A percentile compares a stretch with the other conserved stretches of the same genome.
phyloP scores from a whole-genome alignment of 1,140 invertebrate genomes.

The Acarapis woodi region DNA sequence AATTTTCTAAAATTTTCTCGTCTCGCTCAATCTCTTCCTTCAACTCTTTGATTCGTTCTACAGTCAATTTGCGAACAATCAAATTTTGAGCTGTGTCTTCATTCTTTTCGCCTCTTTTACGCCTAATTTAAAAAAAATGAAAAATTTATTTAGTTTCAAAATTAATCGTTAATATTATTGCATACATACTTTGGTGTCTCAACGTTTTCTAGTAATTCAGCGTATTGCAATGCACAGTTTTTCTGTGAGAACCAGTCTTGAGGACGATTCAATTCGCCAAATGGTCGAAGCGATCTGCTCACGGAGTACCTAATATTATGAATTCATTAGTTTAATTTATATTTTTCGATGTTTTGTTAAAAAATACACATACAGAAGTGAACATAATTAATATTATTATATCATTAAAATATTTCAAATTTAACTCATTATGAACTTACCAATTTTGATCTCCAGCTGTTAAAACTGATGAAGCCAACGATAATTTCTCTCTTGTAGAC shows the following conservation, averaged over 20 bases:
- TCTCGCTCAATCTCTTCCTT: slow-evolving; percentile 36
- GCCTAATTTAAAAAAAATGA: slow-evolving; percentile 12
- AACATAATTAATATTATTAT: too few relatives aligned
- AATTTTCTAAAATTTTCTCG: slow-evolving; percentile 23
- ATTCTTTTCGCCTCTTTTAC: slow-evolving; percentile 41
- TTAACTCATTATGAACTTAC: slow-evolving; percentile 20
- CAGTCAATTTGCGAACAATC: slow-evolving; percentile 40
- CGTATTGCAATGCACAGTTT: slow-evolving; percentile 65
- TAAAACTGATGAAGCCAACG: slow-evolving; percentile 51
- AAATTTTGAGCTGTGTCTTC: slow-evolving; percentile 43
- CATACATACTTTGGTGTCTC: slow-evolving; percentile 41
- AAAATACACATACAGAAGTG: too few relatives aligned
- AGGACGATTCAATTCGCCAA: slow-evolving; percentile 36
- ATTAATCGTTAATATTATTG: slow-evolving; percentile 1
- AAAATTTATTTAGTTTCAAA: neutral
- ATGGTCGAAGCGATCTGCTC: slow-evolving; percentile 37
- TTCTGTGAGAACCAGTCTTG: slow-evolving; percentile 71
- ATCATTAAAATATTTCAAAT: too few relatives aligned
- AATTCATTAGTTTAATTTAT: slow-evolving; percentile 1
- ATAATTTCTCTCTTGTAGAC: slow-evolving; percentile 50
- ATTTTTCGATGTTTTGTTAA: too few relatives aligned
- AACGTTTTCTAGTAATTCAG: slow-evolving; percentile 43
- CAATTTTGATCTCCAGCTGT: slow-evolving; percentile 76
- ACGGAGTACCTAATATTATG: slow-evolving; percentile 35
- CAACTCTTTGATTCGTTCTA: slow-evolving; percentile 43